Conservation (phyloP, 2,113 vertebrate genomes). For the Ahaetulla prasina region DNA sequence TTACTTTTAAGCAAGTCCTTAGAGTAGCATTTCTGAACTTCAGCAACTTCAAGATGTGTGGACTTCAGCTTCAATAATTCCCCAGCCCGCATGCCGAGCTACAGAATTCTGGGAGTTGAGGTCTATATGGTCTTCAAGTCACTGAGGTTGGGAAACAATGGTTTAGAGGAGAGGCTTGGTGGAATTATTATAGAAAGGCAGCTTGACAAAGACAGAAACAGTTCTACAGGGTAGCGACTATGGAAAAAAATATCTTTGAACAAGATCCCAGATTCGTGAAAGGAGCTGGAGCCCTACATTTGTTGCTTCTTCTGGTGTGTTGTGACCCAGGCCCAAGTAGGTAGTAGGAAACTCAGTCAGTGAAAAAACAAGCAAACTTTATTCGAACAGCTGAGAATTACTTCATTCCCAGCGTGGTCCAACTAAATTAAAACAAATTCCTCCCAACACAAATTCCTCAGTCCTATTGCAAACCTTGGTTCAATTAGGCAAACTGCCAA, state of each 20-base stretch:
- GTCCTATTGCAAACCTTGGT: too few relatives aligned
- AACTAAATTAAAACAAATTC: too few relatives aligned
- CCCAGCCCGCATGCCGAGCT: neutral
- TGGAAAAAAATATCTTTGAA: neutral
- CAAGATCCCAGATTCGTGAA: neutral
- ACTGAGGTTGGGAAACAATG: neutral
- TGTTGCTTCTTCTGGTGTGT: neutral
- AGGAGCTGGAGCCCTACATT: neutral
- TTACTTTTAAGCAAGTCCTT: neutral
- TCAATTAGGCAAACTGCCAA: too few relatives aligned
- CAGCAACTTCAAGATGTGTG: neutral
- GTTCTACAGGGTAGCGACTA: neutral
- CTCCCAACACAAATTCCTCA: too few relatives aligned
- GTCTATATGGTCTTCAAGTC: neutral
- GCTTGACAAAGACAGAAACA: neutral
- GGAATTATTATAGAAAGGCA: neutral
- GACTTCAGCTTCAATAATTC: neutral
- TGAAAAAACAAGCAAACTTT: too few relatives aligned
- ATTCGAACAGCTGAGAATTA: too few relatives aligned
- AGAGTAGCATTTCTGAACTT: neutral
- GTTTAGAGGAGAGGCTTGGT: neutral
- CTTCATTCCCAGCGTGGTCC: too few relatives aligned
- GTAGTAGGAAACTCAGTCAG: too few relatives aligned
- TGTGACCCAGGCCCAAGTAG: too few relatives aligned
- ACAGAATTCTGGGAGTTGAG: neutral